Conservation (phyloP, 2,888 invertebrate species). For the Agrilus mali region DNA sequence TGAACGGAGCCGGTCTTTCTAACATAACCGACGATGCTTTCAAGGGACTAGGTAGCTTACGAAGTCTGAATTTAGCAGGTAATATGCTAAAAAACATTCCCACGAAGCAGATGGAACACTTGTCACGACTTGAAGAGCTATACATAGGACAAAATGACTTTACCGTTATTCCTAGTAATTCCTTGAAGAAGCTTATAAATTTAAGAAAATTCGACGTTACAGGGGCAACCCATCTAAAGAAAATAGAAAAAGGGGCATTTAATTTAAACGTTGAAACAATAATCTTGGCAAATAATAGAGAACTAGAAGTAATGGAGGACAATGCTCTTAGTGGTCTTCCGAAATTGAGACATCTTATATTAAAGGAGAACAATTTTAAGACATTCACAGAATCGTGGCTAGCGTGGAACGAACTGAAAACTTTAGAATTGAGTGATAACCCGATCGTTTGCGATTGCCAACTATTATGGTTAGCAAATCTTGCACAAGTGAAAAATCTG, state of each 20-base stretch:
- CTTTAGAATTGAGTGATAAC: constrained; percentile 69
- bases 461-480: constrained; percentile 64
- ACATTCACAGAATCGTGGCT: constrained; percentile 67
- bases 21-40: constrained; percentile 69
- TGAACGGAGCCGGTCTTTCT: constrained; percentile 67
- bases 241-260: constrained; percentile 66
- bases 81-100: constrained; percentile 65
- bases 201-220: constrained; percentile 65
- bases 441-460: constrained; percentile 72
- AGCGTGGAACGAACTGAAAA: constrained; percentile 63
- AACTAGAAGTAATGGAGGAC: constrained; percentile 58
- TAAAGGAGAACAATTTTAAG: constrained; percentile 67
- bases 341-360: constrained; percentile 60
- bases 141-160: constrained; percentile 77
- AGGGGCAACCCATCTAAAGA: constrained; percentile 59
- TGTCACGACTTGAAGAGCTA: constrained; percentile 66
- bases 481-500: constrained; percentile 55
- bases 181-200: constrained; percentile 68
- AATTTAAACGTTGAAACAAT: constrained; percentile 66
- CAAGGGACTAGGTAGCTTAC: constrained; percentile 59
- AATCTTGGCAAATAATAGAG: constrained; percentile 64
- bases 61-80: constrained; percentile 67
- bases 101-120: constrained; percentile 55
- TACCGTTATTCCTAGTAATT: constrained; percentile 51
- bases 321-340: constrained; percentile 67